A percentile compares a stretch with the other conserved stretches of the same genome.
Conservation (phyloP, 2,888 invertebrate species). For the Drosophila robusta region DNA sequence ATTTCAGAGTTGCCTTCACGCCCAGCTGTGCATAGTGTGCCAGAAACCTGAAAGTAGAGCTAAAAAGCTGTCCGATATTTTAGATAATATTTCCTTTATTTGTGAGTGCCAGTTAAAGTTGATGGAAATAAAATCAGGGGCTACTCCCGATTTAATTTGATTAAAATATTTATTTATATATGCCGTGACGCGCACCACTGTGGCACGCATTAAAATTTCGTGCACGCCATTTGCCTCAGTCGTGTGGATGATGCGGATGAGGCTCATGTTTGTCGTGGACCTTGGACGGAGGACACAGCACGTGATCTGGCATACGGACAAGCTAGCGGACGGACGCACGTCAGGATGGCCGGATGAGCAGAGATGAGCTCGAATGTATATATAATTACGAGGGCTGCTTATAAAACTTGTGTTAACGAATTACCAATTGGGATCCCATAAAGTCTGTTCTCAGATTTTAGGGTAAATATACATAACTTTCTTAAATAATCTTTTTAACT, state of each 20-base stretch:
- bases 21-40: conserved; percentile 4
- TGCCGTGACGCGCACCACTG: conserved; percentile 17
- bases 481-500: too few relatives aligned
- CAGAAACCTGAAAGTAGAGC: not conserved
- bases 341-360: conserved; percentile 6
- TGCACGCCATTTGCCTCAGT: conserved; percentile 44
- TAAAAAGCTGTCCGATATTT: not conserved
- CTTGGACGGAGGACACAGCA: conserved; percentile 25
- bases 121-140: not conserved
- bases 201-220: conserved; percentile 42
- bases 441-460: too few relatives aligned
- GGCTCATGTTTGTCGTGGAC: conserved; percentile 46
- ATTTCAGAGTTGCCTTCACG: not conserved
- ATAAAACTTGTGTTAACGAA: not conserved
- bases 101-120: not conserved
- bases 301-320: conserved; percentile 47
- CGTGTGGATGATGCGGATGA: conserved; percentile 39
- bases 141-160: not conserved
- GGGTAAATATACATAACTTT: too few relatives aligned
- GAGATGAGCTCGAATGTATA: conserved; percentile 13
- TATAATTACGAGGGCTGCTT: conserved; percentile 20
- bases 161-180: not conserved
- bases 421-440: too few relatives aligned
- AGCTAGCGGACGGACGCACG: conserved; percentile 1
- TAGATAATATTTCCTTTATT: not conserved